Evolutionary conservation across 2,113 vertebrate species (phyloP), one percentile per base, ranked within the genome.

Genomic region (Alligator mississippiensis): DNA sequence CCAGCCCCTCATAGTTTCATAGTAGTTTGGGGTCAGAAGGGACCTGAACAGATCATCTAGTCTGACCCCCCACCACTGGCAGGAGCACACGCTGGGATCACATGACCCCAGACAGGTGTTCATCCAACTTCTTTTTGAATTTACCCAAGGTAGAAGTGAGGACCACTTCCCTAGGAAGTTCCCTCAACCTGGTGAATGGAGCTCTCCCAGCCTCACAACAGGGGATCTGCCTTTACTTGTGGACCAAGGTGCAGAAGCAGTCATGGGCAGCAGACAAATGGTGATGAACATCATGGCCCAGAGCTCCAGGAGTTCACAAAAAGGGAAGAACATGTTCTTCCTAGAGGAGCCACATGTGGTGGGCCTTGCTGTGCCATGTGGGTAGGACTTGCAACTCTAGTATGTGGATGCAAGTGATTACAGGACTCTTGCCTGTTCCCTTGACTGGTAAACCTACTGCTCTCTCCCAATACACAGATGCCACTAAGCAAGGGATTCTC

Each of bases 341-440:
- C 64, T 80, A 74, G 60, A 59, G 75, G 38, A 61, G 38, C 24
- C 62, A 4, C 4, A 0, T 16, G 4, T 17, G 3, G 7, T 22
- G 55, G 55, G 55, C 9, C 86, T 87, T 63, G 88, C 54, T 68
- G n/a, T 21, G 58, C 63, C 25, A 15, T 4, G 6, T 27, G 14
- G 62, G 25, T 5, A 7, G 0, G 0, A 11, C 34, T 82, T 79
- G 68, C 74, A 61, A 61, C 78, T 5, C 38, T 8, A 28, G 68
- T 21, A 12, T 19, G 1, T 2, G 19, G 47, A 22, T 0, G 0
- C 9, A 47, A 14, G 28, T 76, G 60, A 63, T 58, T 38, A 21
- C 9, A 11, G 30, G 19, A 11, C 62, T 68, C 63, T 2, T 8
- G 28, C 6, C 25, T n/a, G 57, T 27, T 57, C 27, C 63, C 78